Evolutionary conservation across 37 sponge, comb jelly and placozoan genomes (phyloP), one percentile per base, ranked within the genome.

Genomic region (Aphrocallistes beatrix): DNA sequence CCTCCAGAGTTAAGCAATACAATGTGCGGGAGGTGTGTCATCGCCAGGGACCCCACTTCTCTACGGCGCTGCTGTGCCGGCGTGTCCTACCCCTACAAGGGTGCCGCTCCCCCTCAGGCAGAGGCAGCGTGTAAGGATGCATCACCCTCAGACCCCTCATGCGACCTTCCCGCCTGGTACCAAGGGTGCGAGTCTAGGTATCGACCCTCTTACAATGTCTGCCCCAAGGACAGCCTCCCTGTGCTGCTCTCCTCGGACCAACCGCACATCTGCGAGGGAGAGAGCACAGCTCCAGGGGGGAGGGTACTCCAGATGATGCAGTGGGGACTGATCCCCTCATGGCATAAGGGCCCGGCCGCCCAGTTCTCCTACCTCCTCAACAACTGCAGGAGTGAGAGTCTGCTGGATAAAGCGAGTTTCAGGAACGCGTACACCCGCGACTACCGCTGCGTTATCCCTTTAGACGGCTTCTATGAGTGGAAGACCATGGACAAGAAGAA

Each of bases 291-390:
- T 32, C 75, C 75, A 19, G 87, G 84, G 39, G 95, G 91, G 30
- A 86, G 96, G 13, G 90, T 95, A 1, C 50, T 95, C 38, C 96
- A 96, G 85, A 39, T 82, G 19, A 96, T 96, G 96, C 90, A 92
- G 82, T 96, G 96, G 96, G 96, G 96, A 17, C 84, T 96, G 0
- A 85, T 96, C 19, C 96, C 96, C 3, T 83, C 86, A 39, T 96
- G 96, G 96, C 91, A 93, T 38, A 93, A 89, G 39, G 87, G 86
- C 17, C 36, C 85, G 0, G 86, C 84, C 23, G 51, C 83, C 10
- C 32, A 39, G 0, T 93, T 91, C 32, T 39, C 86, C 28, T 87
- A 88, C 39, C 38, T 91, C 32, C 85, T 92, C 19, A 96, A 92
- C 87, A 96, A 96, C 85, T 91, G 93, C 38, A 92, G 96, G 37